Conservation (phyloP, 2,113 vertebrate species). For the Raja brachyura region DNA sequence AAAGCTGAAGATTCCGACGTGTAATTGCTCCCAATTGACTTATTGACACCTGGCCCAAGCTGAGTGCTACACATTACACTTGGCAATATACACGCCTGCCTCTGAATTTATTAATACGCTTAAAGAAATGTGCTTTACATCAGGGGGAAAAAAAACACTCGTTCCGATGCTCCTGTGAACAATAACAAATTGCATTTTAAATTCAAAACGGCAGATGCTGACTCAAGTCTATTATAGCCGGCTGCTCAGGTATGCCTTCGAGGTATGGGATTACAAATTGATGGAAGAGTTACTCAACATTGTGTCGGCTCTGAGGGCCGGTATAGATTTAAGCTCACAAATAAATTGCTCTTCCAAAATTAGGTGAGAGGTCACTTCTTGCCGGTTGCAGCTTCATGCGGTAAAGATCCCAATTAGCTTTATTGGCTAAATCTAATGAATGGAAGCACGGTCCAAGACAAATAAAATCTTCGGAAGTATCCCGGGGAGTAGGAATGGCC, state of each 20-base stretch:
- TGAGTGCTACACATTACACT: neutral
- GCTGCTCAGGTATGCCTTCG: neutral
- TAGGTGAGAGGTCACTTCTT: slow-evolving; percentile 5
- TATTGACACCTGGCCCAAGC: neutral
- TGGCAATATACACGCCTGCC: neutral
- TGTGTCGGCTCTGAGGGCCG: neutral
- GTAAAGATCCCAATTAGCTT: neutral
- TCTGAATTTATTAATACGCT: neutral
- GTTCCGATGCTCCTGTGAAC: neutral
- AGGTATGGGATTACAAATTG: slow-evolving; percentile 28
- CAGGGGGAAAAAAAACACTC: neutral
- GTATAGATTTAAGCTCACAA: slow-evolving; percentile 9
- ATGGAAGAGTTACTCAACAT: neutral
- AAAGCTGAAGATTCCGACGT: neutral
- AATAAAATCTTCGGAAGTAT: neutral
- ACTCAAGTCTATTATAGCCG: neutral
- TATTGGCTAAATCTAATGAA: neutral
- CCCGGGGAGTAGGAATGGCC: neutral
- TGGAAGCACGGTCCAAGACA: neutral
- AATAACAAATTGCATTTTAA: neutral
- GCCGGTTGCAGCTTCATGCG: neutral
- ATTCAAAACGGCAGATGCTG: slow-evolving; percentile 8
- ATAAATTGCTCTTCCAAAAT: slow-evolving; percentile 14
- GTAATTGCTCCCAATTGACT: neutral
- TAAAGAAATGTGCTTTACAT: neutral